Conservation (phyloP, 64 coral and sea anemone genomes). For the Hydrozoanthus tunicans region DNA sequence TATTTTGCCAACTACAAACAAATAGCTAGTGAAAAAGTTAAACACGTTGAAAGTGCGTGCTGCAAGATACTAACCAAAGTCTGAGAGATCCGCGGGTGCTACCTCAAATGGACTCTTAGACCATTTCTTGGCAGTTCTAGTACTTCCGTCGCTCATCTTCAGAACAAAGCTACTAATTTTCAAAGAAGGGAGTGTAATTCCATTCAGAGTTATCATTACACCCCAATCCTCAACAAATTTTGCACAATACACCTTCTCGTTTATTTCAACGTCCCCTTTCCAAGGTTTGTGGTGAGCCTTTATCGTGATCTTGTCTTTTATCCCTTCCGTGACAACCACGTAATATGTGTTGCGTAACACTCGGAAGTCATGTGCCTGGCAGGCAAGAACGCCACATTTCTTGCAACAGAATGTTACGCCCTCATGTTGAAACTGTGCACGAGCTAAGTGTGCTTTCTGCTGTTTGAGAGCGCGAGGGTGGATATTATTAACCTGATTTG, state of each 20-base stretch:
- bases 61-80: background rate
- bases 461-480: background rate
- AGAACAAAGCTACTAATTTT: constrained; percentile 62
- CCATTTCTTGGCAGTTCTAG: constrained; percentile 46
- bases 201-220: constrained; percentile 11
- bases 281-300: constrained; percentile 8
- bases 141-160: background rate
- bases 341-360: background rate
- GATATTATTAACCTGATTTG: background rate
- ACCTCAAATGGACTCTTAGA: constrained; percentile 31
- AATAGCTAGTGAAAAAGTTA: too few relatives aligned
- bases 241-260: constrained; percentile 49
- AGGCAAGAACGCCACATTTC: constrained; percentile 15
- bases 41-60: too few relatives aligned
- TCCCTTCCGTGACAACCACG: constrained; percentile 28
- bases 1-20: too few relatives aligned
- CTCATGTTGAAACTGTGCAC: constrained; percentile 25
- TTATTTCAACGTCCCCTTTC: background rate
- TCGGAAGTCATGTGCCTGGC: constrained; percentile 30
- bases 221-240: constrained; percentile 58
- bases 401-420: constrained; percentile 32
- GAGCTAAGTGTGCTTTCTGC: background rate
- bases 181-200: constrained; percentile 35
- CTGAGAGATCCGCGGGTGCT: constrained; percentile 9
- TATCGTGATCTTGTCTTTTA: constrained; percentile 26